Conservation (phyloP, 2,113 vertebrate genomes). For the Eulacestoma nigropectus region DNA sequence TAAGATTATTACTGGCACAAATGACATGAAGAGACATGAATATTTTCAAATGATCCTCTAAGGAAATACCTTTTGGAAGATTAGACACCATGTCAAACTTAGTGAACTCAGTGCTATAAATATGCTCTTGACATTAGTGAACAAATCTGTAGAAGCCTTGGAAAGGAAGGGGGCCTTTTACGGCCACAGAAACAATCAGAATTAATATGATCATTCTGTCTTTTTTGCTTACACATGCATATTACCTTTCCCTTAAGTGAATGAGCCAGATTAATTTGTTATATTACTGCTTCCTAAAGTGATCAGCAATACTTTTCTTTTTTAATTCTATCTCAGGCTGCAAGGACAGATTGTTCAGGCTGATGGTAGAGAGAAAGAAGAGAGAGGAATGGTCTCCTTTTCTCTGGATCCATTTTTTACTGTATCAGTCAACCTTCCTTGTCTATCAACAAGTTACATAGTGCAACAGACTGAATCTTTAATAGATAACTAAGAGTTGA, state of each 20-base stretch:
- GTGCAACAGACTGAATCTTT: background rate
- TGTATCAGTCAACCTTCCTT: background rate
- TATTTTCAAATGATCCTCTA: background rate
- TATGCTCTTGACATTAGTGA: background rate
- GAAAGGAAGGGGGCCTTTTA: background rate
- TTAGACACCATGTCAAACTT: background rate
- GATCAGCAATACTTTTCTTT: background rate
- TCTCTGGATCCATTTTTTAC: background rate
- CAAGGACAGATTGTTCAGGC: background rate
- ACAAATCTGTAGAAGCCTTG: background rate
- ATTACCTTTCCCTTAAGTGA: background rate
- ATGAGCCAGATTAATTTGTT: background rate
- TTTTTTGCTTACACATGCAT: background rate
- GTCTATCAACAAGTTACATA: background rate
- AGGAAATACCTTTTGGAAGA: background rate
- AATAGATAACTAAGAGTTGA: background rate
- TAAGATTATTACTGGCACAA: background rate
- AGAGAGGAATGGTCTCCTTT: background rate
- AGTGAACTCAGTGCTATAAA: background rate
- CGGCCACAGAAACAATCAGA: background rate
- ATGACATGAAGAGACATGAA: background rate
- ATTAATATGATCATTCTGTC: background rate
- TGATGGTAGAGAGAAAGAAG: background rate
- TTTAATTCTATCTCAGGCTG: background rate
- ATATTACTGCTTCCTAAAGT: background rate